Evolutionary conservation across 2,888 invertebrate species (phyloP).

Genomic region (Phyllotreta cruciferae): DNA sequence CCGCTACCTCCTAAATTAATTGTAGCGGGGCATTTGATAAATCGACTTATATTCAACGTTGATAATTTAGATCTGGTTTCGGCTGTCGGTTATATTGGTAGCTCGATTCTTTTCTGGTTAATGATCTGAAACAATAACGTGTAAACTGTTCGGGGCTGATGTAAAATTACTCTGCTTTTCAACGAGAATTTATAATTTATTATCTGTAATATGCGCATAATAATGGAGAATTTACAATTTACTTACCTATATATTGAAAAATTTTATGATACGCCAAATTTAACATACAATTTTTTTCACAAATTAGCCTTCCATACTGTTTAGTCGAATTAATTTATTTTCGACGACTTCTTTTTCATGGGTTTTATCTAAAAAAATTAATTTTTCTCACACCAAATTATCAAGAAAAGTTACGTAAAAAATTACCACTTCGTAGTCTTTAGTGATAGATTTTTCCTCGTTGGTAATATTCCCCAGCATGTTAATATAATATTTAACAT

Average conservation of each 20-base stretch:
- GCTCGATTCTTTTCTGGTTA: conserved; percentile 1
- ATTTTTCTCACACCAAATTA: too few species aligned
- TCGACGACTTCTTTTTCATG: too few species aligned
- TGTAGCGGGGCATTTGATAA: conserved; percentile 22
- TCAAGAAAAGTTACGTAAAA: too few species aligned
- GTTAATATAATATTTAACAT: conserved; percentile 46
- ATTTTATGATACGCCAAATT: too few species aligned
- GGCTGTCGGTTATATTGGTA: conserved; percentile 10
- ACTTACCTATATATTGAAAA: too few species aligned
- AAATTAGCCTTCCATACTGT: too few species aligned
- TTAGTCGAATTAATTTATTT: too few species aligned
- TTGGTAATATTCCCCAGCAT: conserved; percentile 41
- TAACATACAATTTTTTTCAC: too few species aligned
- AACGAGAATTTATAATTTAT: too few species aligned
- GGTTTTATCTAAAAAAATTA: too few species aligned
- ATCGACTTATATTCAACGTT: conserved; percentile 21
- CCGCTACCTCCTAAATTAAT: conserved; percentile 21
- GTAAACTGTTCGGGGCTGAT: neutral
- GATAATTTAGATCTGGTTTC: conserved; percentile 19
- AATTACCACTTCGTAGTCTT: conserved; percentile 44
- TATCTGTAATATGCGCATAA: neutral
- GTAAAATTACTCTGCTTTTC: neutral
- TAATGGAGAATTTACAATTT: too few species aligned
- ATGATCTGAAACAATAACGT: too few species aligned
- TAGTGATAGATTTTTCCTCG: conserved; percentile 16